Evolutionary conservation across 1,140 invertebrate species (phyloP), one percentile per base, ranked within the genome.

Genomic region (Drosophila obscura): DNA sequence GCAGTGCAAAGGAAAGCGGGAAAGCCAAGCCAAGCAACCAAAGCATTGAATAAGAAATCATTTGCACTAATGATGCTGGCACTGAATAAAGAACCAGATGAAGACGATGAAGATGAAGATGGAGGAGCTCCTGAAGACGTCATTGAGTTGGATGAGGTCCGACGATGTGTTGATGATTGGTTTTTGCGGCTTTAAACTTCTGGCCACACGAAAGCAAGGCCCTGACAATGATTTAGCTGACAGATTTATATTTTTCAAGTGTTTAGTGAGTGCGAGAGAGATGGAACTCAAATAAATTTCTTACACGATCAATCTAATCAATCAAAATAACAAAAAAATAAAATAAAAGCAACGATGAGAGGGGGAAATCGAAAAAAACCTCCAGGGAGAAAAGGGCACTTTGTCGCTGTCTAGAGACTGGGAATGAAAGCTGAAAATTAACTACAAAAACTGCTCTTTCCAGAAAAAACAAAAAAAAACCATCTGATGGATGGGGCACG

Each of bases 241-340:
- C 45, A 56, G 43, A 50, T 57, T 26, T 39, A 13, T 39, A 28
- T 39, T 39, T 39, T 39, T 39, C 11, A 39, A 39, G 35, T 13
- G 11, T 4, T 13, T 13, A 39, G 13, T 39, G 11, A 39, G 31
- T 0, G 31, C 0, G 31, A 35, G 35, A 39, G 11, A 11, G 59
- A 60, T 61, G 66, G 11, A 1, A 4, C 52, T 57, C 51, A 77
- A 79, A 77, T 77, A 77, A 79, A 79, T 79, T 77, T 79, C 67
- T 73, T 79, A 67, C 77, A 79, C 73, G 73, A 77, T 73, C 73
- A 79, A 77, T 73, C 68, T 73, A 77, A 79, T 77, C 77, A 79
- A 79, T 79, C 77, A 79, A 79, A 79, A 79, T 67, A 79, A 48
- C 58, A 50, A 72, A 75, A 56, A 78, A 66, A n/a, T n/a, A 69